Percentiles rank a stretch among this genome's conserved stretches.
phyloP scores from a whole-genome alignment of 2,113 vertebrate species.

The Pseudorectes ferrugineus region DNA sequence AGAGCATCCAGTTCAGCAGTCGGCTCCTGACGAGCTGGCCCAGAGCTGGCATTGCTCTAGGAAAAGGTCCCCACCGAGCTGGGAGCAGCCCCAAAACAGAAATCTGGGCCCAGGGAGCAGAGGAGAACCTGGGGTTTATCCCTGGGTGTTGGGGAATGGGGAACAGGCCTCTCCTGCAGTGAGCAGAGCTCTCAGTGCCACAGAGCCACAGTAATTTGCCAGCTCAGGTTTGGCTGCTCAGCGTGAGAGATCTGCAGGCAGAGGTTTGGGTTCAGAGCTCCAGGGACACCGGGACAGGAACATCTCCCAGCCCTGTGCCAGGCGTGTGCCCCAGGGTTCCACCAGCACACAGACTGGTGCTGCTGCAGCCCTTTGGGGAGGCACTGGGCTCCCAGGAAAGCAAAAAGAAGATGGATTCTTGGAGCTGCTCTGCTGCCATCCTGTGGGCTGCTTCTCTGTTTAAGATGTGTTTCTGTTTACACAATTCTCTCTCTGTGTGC shows the following conservation, averaged over 20 bases:
- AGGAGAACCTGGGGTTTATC: neutral
- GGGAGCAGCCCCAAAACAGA: neutral
- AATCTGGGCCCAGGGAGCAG: neutral
- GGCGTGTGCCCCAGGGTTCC: neutral
- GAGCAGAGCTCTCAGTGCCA: neutral
- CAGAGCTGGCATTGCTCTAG: slow-evolving; percentile 21
- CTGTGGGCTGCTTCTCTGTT: slow-evolving; percentile 1
- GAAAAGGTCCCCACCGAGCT: neutral
- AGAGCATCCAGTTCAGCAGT: slow-evolving; percentile 51
- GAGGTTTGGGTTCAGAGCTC: neutral
- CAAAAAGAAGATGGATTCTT: neutral
- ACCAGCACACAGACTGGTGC: neutral
- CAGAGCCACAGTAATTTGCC: neutral
- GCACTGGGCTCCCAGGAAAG: neutral
- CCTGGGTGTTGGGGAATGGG: neutral
- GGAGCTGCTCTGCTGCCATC: slow-evolving; percentile 57
- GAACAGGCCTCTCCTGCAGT: neutral
- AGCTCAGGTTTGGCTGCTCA: neutral
- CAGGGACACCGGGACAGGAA: neutral
- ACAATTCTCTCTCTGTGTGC: neutral
- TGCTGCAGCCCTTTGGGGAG: neutral
- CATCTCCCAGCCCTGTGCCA: neutral
- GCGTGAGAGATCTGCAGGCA: neutral
- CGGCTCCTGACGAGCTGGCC: neutral
- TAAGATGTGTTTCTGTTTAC: neutral